Evolutionary conservation across 2,113 vertebrate genomes (phyloP).

Genomic region (Colaptes auratus): DNA sequence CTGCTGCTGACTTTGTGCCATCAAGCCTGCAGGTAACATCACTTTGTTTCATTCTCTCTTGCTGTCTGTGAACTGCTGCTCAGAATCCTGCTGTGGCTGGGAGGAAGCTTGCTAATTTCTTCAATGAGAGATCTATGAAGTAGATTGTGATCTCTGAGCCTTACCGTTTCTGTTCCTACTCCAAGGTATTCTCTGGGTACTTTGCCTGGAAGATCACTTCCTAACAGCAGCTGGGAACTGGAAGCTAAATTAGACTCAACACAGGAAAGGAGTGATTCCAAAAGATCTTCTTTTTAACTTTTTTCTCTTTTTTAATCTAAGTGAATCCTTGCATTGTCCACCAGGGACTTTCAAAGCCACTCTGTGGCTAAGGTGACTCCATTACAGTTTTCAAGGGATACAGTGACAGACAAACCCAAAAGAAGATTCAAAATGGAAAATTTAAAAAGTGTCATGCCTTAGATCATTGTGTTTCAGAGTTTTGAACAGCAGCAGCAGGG

Average conservation of each 20-base stretch:
- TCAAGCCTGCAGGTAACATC: not conserved
- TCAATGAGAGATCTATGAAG: not conserved
- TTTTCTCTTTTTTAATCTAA: not conserved
- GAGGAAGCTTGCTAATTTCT: not conserved
- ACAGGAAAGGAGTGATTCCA: fast-evolving
- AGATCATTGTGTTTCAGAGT: not conserved
- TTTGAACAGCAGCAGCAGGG: not conserved
- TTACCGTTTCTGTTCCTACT: not conserved
- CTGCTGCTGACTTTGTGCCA: fast-evolving
- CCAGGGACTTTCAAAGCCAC: not conserved
- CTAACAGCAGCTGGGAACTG: not conserved
- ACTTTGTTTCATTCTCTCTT: not conserved
- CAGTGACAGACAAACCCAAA: not conserved
- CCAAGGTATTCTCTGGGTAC: not conserved
- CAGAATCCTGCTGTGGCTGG: not conserved
- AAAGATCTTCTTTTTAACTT: no score
- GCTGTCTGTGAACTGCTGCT: not conserved
- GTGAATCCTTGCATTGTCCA: not conserved
- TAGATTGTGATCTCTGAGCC: not conserved
- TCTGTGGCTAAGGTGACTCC: not conserved
- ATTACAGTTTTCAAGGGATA: not conserved
- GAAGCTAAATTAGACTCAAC: not conserved
- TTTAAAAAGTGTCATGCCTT: not conserved
- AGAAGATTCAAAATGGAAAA: not conserved
- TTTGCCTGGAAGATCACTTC: not conserved